phyloP scores from a whole-genome alignment of 2,888 invertebrate genomes.

The Napeogenes sylphis region DNA sequence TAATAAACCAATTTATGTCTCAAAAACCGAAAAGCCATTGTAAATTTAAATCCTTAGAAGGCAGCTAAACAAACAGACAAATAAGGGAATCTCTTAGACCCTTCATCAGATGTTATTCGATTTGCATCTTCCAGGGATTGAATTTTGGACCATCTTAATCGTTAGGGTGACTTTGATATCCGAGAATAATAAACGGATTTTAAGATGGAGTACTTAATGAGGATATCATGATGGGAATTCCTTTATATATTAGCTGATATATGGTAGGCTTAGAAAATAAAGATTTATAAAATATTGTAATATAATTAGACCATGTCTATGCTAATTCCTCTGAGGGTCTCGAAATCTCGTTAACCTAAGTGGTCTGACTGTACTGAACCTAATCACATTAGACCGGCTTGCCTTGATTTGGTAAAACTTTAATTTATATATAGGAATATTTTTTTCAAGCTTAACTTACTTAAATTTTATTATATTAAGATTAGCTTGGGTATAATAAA shows the following conservation, averaged over 20 bases:
- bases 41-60: slow-evolving; percentile 42
- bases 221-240: no score
- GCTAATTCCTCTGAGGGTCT: slow-evolving; percentile 49
- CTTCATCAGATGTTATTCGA: slow-evolving; percentile 46
- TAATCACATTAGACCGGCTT: slow-evolving; percentile 51
- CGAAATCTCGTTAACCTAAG: slow-evolving; percentile 57
- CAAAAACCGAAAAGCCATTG: slow-evolving; percentile 39
- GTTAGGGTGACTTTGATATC: slow-evolving; percentile 21
- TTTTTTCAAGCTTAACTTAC: slow-evolving; percentile 20
- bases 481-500: no score
- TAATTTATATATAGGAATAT: slow-evolving; percentile 14
- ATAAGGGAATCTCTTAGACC: slow-evolving; percentile 38
- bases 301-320: slow-evolving; percentile 32
- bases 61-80: slow-evolving; percentile 42
- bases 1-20: slow-evolving; percentile 52
- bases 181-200: slow-evolving; percentile 22
- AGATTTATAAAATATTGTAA: slow-evolving; percentile 10
- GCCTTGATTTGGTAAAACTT: slow-evolving; percentile 28
- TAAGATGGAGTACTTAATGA: slow-evolving; percentile 8
- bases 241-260: no score
- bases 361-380: slow-evolving; percentile 49
- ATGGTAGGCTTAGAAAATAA: no score
- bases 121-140: slow-evolving; percentile 35
- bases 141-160: slow-evolving; percentile 31
- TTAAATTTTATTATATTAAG: slow-evolving; percentile 16